Base-by-base conservation (phyloP, 2,888 invertebrate species). In the Pardosa pseudoannulata region DNA sequence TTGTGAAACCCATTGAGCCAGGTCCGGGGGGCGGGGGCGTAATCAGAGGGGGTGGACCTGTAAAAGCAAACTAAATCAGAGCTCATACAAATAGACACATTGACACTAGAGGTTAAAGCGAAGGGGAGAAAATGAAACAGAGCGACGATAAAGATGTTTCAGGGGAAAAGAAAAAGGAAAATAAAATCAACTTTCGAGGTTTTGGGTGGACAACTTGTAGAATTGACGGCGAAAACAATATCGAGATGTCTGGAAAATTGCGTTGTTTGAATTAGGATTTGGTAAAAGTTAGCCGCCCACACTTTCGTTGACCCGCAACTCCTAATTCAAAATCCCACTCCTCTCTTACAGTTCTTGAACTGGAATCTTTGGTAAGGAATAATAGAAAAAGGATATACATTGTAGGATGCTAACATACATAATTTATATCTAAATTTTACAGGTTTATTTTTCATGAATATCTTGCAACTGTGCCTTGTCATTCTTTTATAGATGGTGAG, bases 1-100 rank as follows among this genome's bases (percentile, higher is more conserved):
- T 81, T 88, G 79, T 74, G 19, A 36, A 32, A 41, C 79, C 74
- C 32, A 86, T n/a, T 46, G 64, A 56, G 64, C 75, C 87, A 23
- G 79, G 87, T 67, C 79, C 88, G 16, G 88, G 88, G 50, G 88
- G 88, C 39, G 88, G 88, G 31, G 88, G 88, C 28, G 65, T 72
- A 67, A 88, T 88, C 68, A 87, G 65, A 7, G 88, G 88, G 72
- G 88, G 88, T 62, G 88, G 88, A 80, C 80, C 88, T 88, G 75
- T 11, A 79, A 86, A 75, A 78, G 39, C 64, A 68, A 87, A 81
- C 71, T 41, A 23, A 74, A 76, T 64, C 65, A 32, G 79, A 78
- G 56, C 46, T 50, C 56, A 56, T 23, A 56, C 56, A 56, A 5
- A 23, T 3, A 19, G 23, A 23, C 56, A 23, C 16, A 56, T 46